These are phyloP conservation scores for Salvelinus sp. DNA, from an alignment of 2,113 vertebrate species.

Conservation along the genomic window DNA sequence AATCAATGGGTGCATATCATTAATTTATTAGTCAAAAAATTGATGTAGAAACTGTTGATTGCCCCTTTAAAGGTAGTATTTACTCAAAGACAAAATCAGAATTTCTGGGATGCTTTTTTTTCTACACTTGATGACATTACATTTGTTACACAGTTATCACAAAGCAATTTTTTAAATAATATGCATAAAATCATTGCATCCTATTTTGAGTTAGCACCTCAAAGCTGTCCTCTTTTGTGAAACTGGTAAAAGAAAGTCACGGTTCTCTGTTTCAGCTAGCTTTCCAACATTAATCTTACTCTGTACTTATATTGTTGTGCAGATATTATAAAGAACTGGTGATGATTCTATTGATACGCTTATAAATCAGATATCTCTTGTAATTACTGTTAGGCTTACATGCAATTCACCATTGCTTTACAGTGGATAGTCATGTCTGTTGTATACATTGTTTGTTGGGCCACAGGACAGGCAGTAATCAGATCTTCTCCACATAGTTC, in stretches of 20 bases:
- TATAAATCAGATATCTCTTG: no score
- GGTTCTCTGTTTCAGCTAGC: not conserved
- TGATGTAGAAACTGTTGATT: no score
- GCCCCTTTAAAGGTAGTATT: not conserved
- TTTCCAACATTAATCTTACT: not conserved
- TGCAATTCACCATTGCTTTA: not conserved
- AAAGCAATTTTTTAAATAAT: not conserved
- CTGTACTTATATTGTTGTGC: not conserved
- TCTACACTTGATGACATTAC: not conserved
- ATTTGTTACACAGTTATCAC: not conserved
- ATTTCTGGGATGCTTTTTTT: not conserved
- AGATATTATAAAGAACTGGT: not conserved
- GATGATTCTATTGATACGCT: not conserved
- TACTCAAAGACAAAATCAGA: not conserved
- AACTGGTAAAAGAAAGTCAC: not conserved
- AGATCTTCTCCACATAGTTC: conserved; percentile 96
- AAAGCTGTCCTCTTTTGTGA: not conserved
- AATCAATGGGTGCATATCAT: no score
- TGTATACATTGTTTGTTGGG: not conserved
- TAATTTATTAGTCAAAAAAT: no score
- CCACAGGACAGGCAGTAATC: conserved; percentile 45
- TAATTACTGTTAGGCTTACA: no score
- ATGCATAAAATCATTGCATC: not conserved
- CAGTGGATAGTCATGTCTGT: conserved; percentile 17
- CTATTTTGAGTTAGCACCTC: not conserved